phyloP scores from a whole-genome alignment of 2,113 vertebrate genomes.

The Addax nasomaculatus region DNA sequence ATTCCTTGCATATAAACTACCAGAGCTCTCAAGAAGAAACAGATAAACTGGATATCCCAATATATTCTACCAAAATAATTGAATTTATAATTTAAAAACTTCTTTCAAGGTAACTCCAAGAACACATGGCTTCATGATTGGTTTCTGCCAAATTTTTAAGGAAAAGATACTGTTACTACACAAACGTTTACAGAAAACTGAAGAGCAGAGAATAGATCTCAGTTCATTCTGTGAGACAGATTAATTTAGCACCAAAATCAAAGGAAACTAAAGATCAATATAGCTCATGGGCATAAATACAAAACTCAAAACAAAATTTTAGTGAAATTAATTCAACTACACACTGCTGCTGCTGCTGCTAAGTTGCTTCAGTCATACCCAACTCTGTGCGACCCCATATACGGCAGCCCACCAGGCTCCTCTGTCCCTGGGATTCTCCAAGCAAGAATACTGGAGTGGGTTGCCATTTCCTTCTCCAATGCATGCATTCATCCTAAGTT shows the following conservation, averaged over 20 bases:
- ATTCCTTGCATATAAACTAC: not conserved
- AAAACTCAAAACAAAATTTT: not conserved
- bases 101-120: not conserved
- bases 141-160: not conserved
- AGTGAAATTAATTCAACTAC: not conserved
- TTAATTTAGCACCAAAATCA: not conserved
- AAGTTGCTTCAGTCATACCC: rapidly evolving
- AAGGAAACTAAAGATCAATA: not conserved
- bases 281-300: not conserved
- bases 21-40: not conserved
- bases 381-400: not conserved
- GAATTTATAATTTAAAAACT: not conserved
- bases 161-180: not conserved
- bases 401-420: not conserved
- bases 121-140: not conserved
- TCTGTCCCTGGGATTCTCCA: not conserved
- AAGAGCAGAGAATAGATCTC: not conserved
- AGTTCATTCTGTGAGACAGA: not conserved
- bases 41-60: not conserved
- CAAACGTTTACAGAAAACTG: not conserved
- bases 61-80: not conserved
- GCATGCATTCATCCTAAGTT: not conserved
- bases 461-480: not conserved
- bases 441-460: not conserved
- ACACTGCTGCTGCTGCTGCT: not conserved